A percentile compares a stretch with the other conserved stretches of the same genome.
These are phyloP conservation scores for Cynodonichthys magdalenae DNA, from an alignment of 2,797 vertebrate species.

Conservation along the genomic window DNA sequence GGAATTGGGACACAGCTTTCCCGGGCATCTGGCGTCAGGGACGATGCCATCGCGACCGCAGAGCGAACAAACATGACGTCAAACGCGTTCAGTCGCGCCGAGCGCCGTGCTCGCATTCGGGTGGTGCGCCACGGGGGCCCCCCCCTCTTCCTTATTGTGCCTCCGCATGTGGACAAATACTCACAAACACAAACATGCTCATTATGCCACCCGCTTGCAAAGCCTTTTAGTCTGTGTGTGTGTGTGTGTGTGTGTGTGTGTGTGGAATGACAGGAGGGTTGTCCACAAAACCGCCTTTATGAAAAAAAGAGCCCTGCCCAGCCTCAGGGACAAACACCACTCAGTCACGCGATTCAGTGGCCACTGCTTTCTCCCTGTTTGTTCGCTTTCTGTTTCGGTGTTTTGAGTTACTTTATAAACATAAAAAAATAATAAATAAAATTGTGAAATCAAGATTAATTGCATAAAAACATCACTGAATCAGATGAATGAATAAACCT, in stretches of 20 bases:
- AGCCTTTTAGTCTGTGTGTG: conserved; percentile 76
- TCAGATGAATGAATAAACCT: not conserved
- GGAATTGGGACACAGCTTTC: conserved; percentile 68
- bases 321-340: conserved; percentile 78
- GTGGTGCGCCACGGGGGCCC: conserved; percentile 61
- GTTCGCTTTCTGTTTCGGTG: not conserved
- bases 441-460: conserved; percentile 2
- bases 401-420: not conserved
- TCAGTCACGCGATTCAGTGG: conserved; percentile 75
- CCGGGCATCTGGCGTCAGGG: conserved; percentile 77
- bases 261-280: conserved; percentile 74
- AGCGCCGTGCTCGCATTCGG: conserved; percentile 50
- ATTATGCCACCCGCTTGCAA: conserved; percentile 79
- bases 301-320: conserved; percentile 74
- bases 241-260: not conserved
- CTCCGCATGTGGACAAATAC: conserved; percentile 54
- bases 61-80: conserved; percentile 79
- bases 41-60: conserved; percentile 76
- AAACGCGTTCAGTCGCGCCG: conserved; percentile 50
- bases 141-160: conserved; percentile 14
- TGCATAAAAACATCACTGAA: not conserved
- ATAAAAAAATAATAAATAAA: not conserved
- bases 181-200: conserved; percentile 61
- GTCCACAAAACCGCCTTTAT: conserved; percentile 77
- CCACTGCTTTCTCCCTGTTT: conserved; percentile 53